Evolutionary conservation across 2,113 vertebrate species (phyloP), one percentile per base, ranked within the genome.

Genomic region (Malurus alboscapulatus): DNA sequence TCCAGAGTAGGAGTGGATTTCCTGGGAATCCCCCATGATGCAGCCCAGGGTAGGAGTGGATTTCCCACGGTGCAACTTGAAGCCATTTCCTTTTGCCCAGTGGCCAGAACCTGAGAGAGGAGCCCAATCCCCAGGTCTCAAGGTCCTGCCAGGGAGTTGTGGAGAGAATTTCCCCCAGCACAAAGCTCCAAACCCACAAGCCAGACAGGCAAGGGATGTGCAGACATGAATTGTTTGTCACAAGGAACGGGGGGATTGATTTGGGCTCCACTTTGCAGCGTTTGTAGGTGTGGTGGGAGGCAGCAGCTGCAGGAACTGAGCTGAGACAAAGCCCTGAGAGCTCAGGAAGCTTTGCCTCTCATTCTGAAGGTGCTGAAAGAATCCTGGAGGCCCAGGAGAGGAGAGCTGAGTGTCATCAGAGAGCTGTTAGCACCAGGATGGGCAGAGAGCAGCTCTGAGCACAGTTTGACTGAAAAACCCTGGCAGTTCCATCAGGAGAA

Each of bases 61-160:
- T 68, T 71, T 93, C 40, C 42, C 51, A 8, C 16, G 32, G 40
- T 55, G 62, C n/a, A 38, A 30, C 3, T 32, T 21, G 47, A 48
- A 48, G 21, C 47, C 47, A 48, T 44, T 32, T 12, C 75, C 30
- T 65, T 44, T 13, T 3, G 3, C 9, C 2, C 6, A 57, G 42
- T 14, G 0, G 1, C 29, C 0, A 0, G 22, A 16, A 27, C 8
- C 18, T 44, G 30, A 3, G 74, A 42, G 42, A 34, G 17, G 25
- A 55, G 25, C 30, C 57, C 0, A 1, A 42, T 14, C 50, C 25
- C 17, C 7, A 24, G 20, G 17, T 4, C 21, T 19, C 58, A 38
- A 10, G 0, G 0, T 40, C 34, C 84, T 63, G 57, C 1, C 84
- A 63, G 50, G 65, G 66, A 63, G 30, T 0, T 48, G 20, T 12